Evolutionary conservation across 2,113 vertebrate species (phyloP), one percentile per base, ranked within the genome.

Genomic region (Dasyprocta punctata): DNA sequence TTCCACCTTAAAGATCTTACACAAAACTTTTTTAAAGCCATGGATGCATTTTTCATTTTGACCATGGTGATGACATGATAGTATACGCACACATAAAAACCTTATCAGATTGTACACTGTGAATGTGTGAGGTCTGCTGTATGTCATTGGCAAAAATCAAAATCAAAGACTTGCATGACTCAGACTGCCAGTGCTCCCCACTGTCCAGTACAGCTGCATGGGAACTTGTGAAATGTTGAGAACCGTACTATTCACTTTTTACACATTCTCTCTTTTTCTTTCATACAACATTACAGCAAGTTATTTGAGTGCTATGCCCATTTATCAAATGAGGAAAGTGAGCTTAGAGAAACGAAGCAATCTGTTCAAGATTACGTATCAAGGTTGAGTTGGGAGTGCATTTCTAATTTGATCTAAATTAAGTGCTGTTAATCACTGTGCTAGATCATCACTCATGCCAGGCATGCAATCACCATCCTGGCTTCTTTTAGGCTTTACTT

Each of bases 1-100:
- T 78, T 78, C 41, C n/a, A 86, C 54, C 67, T 87, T 54, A 85
- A 96, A 77, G 10, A 82, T 82, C 80, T 97, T 73, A 81, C 19
- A 67, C 38, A 85, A 82, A 90, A 58, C 38, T 60, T 92, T 71
- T 38, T 71, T 5, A 52, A 75, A 93, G n/a, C 94, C 24, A 81
- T 28, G 26, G 54, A n/a, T 83, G 28, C 41, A 24, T 67, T 73
- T 90, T 41, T 86, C 75, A 83, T 65, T 95, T 83, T 47, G 52
- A 86, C 65, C 80, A 41, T 56, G 54, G 58, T 38, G 38, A 65
- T 93, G 20, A 96, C 44, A 92, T 86, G 71, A 92, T 14, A 83
- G 3, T 71, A 20, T 71, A 41, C 20, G 41, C 49, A 69, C 33
- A 47, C 30, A 56, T 71, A 88, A 90, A 96, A 92, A 49, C 47